Evolutionary conservation across 2,113 vertebrate genomes (phyloP), one percentile per base, ranked within the genome.

Genomic region (Silurus meridionalis): DNA sequence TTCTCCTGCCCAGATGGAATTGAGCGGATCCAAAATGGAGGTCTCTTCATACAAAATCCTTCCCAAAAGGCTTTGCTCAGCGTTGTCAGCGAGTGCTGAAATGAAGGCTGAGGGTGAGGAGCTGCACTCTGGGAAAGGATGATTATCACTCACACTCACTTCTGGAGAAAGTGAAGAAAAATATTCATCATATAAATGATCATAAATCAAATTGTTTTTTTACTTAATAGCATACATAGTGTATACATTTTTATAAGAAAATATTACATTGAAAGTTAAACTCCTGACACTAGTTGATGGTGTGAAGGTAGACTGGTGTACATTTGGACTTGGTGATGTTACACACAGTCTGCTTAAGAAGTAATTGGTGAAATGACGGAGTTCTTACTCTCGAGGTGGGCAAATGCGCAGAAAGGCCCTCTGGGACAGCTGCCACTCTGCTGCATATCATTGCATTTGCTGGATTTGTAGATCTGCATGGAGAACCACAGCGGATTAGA

Each of bases 321-420:
- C 37, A 37, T 1, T 37, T 37, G 37, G 37, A 37, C n/a, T 25
- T 28, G 25, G n/a, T 71, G 37, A 48, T 3, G 14, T 15, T 58
- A 58, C 14, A 58, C 57, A 66, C 8, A 8, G 6, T 9, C 61
- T 64, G 28, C 52, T 72, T 17, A 74, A 48, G 48, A 14, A 53
- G 14, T 6, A 81, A 82, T 17, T 25, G 48, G 23, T 55, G 50
- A 7, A 17, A 19, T 37, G 15, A 15, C 17, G 13, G 6, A n/a
- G 78, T 21, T 87, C 97, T 90, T 96, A 99, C 98, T 98, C 94
- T 99, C 98, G 90, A 98, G 92, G 5, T 99, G 98, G 93, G 97
- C 98, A 89, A 99, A 99, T 93, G 98, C 98, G 95, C 98, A 99
- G 95, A 99, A 99, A n/a, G 98, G 97, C 90, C 98, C 98, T 91